Conservation (phyloP, 1,140 invertebrate species). For the Bombus impatiens region DNA sequence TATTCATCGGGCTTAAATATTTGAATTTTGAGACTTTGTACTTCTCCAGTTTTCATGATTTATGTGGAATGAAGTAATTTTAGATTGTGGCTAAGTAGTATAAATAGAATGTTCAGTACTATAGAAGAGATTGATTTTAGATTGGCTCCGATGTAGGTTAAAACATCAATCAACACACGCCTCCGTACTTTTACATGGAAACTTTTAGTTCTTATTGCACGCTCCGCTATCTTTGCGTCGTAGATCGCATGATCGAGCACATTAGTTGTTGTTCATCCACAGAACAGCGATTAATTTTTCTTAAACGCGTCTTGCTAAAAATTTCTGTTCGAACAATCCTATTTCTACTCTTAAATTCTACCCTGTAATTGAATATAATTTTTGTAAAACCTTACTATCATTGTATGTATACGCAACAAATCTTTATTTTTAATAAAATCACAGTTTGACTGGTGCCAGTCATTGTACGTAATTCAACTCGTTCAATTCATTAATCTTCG, state of each 20-base stretch:
- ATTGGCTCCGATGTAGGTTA: neutral
- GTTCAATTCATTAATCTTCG: constrained; percentile 2
- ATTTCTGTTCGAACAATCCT: neutral
- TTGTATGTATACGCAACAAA: neutral
- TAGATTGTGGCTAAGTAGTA: neutral
- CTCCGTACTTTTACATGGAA: neutral
- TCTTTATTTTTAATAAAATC: neutral
- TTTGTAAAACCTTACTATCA: neutral
- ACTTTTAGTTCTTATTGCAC: neutral
- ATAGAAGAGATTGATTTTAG: neutral
- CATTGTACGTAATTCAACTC: neutral
- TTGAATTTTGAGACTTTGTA: too few species aligned
- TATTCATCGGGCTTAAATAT: neutral
- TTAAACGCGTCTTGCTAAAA: neutral
- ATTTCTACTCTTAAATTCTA: neutral
- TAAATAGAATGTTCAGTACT: neutral
- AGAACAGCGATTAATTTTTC: neutral
- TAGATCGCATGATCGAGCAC: neutral
- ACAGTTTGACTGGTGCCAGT: neutral
- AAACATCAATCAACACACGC: too few species aligned
- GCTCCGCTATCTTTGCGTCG: neutral
- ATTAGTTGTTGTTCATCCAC: neutral
- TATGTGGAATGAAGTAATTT: too few species aligned
- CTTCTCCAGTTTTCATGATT: too few species aligned
- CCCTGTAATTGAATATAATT: neutral